Percentiles rank a stretch among this genome's conserved stretches.
These are phyloP conservation scores for Leuciscus idus DNA, from an alignment of 2,113 vertebrate genomes.

Conservation along the genomic window DNA sequence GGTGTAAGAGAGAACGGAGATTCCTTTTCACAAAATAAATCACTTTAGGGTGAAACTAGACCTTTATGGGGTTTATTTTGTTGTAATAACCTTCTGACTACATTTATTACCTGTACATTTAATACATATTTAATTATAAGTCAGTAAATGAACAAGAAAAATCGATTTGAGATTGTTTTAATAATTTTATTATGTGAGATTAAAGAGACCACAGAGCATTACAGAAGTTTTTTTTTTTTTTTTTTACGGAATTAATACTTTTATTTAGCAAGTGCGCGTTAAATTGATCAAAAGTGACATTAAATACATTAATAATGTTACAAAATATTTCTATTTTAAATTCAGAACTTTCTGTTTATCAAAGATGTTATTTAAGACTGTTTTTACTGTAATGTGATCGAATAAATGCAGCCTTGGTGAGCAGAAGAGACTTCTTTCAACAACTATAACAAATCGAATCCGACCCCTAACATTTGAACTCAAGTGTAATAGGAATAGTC, in stretches of 20 bases:
- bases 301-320: too few relatives aligned
- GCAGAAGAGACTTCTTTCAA: not conserved
- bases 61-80: not conserved
- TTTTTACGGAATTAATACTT: not conserved
- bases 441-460: not conserved
- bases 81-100: not conserved
- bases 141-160: not conserved
- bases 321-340: not conserved
- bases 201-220: not conserved
- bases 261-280: not conserved
- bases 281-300: too few relatives aligned
- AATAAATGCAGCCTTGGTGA: not conserved
- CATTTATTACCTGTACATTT: not conserved
- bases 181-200: not conserved
- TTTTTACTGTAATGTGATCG: not conserved
- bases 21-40: not conserved
- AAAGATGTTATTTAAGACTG: not conserved
- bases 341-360: not conserved
- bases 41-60: not conserved
- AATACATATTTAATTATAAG: not conserved
- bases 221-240: not conserved
- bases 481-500: not conserved
- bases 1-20: not conserved
- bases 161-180: not conserved
- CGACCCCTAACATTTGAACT: not conserved